These are phyloP conservation scores for Eristalinus sepulchralis DNA, from an alignment of 2,888 invertebrate species.

Conservation along the genomic window DNA sequence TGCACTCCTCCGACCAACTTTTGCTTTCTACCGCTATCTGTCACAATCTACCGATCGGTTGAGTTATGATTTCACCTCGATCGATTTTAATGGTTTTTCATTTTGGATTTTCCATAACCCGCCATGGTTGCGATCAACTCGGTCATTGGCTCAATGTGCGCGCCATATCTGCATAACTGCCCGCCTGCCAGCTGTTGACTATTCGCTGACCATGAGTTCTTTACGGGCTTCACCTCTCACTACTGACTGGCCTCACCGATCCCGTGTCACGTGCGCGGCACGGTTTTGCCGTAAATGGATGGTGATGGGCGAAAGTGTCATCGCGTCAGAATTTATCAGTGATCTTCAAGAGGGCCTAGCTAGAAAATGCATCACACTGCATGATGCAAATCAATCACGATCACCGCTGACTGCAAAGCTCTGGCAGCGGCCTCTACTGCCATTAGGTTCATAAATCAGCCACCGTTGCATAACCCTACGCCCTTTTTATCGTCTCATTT, in stretches of 20 bases:
- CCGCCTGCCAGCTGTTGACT: background rate
- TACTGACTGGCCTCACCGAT: background rate
- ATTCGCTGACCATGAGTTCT: background rate
- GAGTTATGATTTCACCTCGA: background rate
- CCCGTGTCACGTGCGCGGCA: background rate
- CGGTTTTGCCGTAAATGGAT: background rate
- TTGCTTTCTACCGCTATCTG: background rate
- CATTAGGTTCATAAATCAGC: constrained; percentile 1
- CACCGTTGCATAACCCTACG: background rate
- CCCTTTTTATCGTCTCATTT: background rate
- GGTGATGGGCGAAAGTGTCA: background rate
- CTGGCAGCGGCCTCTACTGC: background rate
- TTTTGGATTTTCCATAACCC: background rate
- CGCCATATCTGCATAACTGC: background rate
- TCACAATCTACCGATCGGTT: background rate
- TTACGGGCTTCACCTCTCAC: background rate
- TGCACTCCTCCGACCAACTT: background rate
- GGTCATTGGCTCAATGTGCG: background rate
- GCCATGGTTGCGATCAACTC: background rate
- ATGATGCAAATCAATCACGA: background rate
- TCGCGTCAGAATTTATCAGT: background rate
- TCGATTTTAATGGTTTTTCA: background rate
- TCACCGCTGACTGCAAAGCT: background rate
- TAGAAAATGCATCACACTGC: background rate
- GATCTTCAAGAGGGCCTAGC: background rate